These are phyloP conservation scores for Acrossocheilus fasciatus DNA, from an alignment of 2,797 vertebrate species.

Conservation along the genomic window DNA sequence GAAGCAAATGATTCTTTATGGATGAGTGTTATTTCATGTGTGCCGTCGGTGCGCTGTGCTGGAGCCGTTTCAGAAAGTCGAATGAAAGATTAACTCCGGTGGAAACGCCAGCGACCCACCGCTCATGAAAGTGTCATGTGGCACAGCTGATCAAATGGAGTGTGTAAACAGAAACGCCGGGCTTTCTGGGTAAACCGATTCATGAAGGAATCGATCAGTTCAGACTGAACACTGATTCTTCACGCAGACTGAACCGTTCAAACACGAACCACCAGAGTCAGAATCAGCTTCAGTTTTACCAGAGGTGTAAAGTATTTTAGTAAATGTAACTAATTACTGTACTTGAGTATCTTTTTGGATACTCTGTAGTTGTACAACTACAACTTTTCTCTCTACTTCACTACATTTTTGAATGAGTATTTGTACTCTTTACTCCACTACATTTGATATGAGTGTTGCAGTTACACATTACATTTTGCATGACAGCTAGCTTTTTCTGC, in stretches of 20 bases:
- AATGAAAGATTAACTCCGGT: slow-evolving; percentile 63
- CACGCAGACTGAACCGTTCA: background rate
- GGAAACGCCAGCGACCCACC: slow-evolving; percentile 60
- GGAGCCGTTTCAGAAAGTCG: slow-evolving; percentile 52
- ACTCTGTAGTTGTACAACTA: too few relatives aligned
- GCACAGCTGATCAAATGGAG: slow-evolving; percentile 65
- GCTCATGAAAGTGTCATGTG: slow-evolving; percentile 60
- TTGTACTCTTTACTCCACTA: too few relatives aligned
- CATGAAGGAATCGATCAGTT: background rate
- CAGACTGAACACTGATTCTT: background rate
- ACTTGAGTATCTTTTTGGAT: too few relatives aligned
- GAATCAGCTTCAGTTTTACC: background rate
- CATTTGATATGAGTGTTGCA: too few relatives aligned
- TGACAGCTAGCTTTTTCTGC: too few relatives aligned
- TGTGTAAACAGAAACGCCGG: slow-evolving; percentile 59
- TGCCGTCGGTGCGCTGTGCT: slow-evolving; percentile 57
- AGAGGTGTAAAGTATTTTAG: too few relatives aligned
- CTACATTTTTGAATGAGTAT: too few relatives aligned
- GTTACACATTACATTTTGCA: too few relatives aligned
- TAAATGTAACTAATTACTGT: too few relatives aligned
- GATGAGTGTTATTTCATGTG: slow-evolving; percentile 59
- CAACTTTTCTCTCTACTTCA: too few relatives aligned
- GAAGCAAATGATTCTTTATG: slow-evolving; percentile 59
- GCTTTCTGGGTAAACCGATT: slow-evolving; percentile 58
- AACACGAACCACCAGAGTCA: background rate